Conservation (phyloP, 2,797 vertebrate genomes). For the Danio jaintianensis region DNA sequence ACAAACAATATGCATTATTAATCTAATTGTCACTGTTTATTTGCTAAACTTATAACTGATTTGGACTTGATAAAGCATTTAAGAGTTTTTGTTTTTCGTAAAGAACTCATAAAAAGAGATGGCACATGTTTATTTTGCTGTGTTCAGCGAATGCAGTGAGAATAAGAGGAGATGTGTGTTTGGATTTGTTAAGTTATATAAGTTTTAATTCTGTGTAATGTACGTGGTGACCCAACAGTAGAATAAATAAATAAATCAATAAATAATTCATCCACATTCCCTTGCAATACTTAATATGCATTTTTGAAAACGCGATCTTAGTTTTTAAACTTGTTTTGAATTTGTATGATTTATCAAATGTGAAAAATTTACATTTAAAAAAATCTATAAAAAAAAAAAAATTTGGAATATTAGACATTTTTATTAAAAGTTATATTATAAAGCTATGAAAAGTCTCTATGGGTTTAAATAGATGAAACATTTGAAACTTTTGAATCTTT, state of each 20-base stretch:
- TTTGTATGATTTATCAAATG: neutral
- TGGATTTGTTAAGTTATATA: neutral
- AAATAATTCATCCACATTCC: no score
- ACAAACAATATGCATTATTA: conserved; percentile 99
- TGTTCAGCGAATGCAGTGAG: neutral
- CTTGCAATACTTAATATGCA: no score
- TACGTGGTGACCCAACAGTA: neutral
- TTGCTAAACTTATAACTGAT: conserved; percentile 94
- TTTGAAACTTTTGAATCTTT: no score
- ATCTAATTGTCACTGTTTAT: conserved; percentile 98
- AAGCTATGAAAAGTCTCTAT: no score
- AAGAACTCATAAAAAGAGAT: conserved; percentile 74
- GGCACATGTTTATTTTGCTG: conserved; percentile 70
- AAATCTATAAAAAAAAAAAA: no score
- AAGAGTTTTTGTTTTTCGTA: conserved; percentile 82
- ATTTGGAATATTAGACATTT: no score
- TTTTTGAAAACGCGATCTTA: no score
- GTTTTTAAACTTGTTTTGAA: neutral
- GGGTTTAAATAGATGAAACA: no score
- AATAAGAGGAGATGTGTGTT: conserved; percentile 5
- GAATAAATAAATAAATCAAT: neutral
- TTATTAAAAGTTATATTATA: no score
- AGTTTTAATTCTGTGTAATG: no score
- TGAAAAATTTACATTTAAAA: no score
- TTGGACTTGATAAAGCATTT: conserved; percentile 88